phyloP scores from a whole-genome alignment of 2,888 invertebrate genomes.

The Xylophagus ater region DNA sequence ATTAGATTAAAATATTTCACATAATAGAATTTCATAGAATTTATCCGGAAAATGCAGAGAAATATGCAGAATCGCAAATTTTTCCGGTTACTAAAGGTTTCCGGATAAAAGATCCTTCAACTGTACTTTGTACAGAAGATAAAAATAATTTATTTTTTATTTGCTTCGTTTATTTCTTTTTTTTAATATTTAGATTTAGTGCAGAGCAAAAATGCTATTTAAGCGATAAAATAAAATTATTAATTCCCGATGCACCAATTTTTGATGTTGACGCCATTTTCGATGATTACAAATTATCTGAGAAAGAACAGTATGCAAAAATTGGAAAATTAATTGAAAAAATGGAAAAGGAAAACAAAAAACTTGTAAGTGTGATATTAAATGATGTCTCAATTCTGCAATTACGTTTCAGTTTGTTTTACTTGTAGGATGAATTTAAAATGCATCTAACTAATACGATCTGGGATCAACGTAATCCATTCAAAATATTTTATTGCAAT shows the following conservation, averaged over 20 bases:
- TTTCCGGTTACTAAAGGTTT: no score
- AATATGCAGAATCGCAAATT: no score
- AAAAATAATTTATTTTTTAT: no score
- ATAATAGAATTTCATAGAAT: no score
- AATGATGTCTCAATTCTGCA: not conserved
- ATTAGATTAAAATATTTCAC: no score
- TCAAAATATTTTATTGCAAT: not conserved
- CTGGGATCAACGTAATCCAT: conserved; percentile 29
- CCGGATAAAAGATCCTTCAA: no score
- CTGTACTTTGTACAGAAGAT: no score
- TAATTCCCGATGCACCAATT: not conserved
- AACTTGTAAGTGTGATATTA: not conserved
- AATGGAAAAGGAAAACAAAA: no score
- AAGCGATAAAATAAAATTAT: not conserved
- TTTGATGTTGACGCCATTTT: not conserved
- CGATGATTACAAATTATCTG: conserved; percentile 3
- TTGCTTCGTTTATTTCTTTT: no score
- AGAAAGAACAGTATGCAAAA: not conserved
- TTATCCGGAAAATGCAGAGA: no score
- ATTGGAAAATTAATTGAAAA: not conserved
- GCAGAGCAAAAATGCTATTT: not conserved
- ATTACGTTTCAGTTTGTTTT: not conserved
- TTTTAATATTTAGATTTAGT: conserved; percentile 1
- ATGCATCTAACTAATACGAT: conserved; percentile 23
- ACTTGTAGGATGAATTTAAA: conserved; percentile 18